Evolutionary conservation across 2,888 invertebrate genomes (phyloP), one percentile per base, ranked within the genome.

Genomic region (Drosophila austrosaltans): DNA sequence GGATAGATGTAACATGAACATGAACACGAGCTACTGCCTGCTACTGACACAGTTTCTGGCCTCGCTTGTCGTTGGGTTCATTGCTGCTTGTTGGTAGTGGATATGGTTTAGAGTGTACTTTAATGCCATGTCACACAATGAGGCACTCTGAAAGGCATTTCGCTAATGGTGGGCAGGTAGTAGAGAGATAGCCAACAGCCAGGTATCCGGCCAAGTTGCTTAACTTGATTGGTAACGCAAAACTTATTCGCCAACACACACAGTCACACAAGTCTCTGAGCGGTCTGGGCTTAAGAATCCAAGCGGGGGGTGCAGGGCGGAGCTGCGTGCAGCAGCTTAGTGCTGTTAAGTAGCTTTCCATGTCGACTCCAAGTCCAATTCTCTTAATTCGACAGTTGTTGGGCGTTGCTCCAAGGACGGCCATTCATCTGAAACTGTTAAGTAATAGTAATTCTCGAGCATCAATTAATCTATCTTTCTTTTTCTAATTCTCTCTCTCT

Each of bases 181-280:
- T 61, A 36, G 84, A 77, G 66, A 63, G 72, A 54, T 56, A 58
- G 63, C 56, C 60, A 60, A 20, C 78, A 77, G 54, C 56, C 65
- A 71, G 57, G 42, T 59, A 81, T 63, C 66, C 69, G 86, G 87
- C 75, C 87, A 77, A 84, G 86, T 89, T 87, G 89, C 88, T 84
- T 87, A 87, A 87, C 89, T 87, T 87, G 86, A 88, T 88, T 88
- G 85, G 85, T 86, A 86, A 88, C 85, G 83, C 86, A 86, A 86
- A 79, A 78, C 78, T 75, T 68, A 86, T 76, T 86, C 85, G 85
- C 89, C 85, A 85, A 85, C 85, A 86, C 85, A 75, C 42, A 81
- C 85, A 83, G 83, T 83, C 86, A 85, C 84, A 86, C 87, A 75
- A 40, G 71, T 53, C 60, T 58, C 53, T 53, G 44, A 48, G 10